Base-by-base conservation (phyloP, 2,888 invertebrate genomes). In the Campaea margaritaria region DNA sequence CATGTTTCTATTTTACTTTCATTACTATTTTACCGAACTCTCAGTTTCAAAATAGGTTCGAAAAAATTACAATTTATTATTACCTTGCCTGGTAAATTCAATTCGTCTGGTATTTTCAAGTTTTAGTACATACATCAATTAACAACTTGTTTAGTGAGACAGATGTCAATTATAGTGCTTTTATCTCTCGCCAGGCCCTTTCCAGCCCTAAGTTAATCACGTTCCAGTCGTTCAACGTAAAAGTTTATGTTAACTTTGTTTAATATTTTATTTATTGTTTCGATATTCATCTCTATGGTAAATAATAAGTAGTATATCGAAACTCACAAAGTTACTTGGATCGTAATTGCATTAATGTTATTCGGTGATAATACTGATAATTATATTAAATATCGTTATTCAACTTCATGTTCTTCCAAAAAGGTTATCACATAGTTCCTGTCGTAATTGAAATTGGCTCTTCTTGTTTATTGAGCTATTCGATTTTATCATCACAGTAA, bases 1-100 rank as follows among this genome's bases (percentile, higher is more conserved):
- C 75, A 76, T 74, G 75, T 79, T 82, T 82, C 81, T 75, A 75
- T 79, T 79, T 80, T 75, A 82, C 83, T 87, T 84, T 81, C 81
- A 80, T 77, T 82, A 66, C 72, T 72, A 71, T 74, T 78, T 74
- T 78, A 78, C 77, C 75, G 57, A 54, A 62, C 52, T 61, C 74
- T 71, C 72, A 70, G 21, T 21, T 21, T 21, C n/a, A n/a, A n/a
- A 21, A 21, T 21, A 21, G 21, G 21, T 21, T 21, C 3, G 21
- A 21, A 21, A 21, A 21, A 21, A 21, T n/a, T n/a, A n/a, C n/a
- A n/a, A n/a, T n/a, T n/a, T n/a, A n/a, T n/a, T n/a, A n/a, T n/a
- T n/a, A n/a, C n/a, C n/a, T n/a, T n/a, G n/a, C 11, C 9, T 34
- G 1, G 34, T 34, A 11, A 34, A 11, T 34, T 34, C 34, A 34